Percentiles rank a stretch among this genome's conserved stretches.
These are phyloP conservation scores for Priapulus caudatus DNA, from an alignment of 2,888 invertebrate species.

Conservation along the genomic window DNA sequence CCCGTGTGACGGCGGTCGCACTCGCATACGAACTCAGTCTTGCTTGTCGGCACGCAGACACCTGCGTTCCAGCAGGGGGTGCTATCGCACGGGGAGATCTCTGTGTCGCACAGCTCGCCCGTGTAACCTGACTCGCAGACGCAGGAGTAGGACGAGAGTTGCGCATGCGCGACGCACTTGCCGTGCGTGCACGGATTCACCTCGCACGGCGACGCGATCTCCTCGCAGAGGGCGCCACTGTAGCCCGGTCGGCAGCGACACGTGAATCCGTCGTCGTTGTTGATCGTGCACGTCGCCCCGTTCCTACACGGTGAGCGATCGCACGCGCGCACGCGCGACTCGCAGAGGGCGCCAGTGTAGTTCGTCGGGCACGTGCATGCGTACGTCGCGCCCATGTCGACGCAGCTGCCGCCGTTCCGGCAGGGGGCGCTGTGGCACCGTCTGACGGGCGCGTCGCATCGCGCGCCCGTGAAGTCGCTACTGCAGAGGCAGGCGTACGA, in stretches of 20 bases:
- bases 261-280: not conserved
- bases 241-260: not conserved
- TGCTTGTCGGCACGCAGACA: not conserved
- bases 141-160: not conserved
- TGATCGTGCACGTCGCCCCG: not conserved
- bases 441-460: not conserved
- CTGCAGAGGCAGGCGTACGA: conserved; percentile 53
- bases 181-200: not conserved
- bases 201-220: not conserved
- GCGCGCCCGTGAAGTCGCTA: not conserved
- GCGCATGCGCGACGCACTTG: not conserved
- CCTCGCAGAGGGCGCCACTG: not conserved
- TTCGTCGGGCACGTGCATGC: not conserved
- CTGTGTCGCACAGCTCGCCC: not conserved
- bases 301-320: not conserved
- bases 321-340: not conserved
- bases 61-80: not conserved
- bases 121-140: not conserved
- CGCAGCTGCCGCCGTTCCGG: too few relatives aligned
- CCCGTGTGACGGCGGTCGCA: not conserved
- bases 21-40: not conserved
- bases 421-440: not conserved
- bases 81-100: not conserved
- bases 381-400: not conserved
- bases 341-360: not conserved